These are phyloP conservation scores for Augochlorella aurata DNA, from an alignment of 2,888 invertebrate genomes.

Conservation along the genomic window DNA sequence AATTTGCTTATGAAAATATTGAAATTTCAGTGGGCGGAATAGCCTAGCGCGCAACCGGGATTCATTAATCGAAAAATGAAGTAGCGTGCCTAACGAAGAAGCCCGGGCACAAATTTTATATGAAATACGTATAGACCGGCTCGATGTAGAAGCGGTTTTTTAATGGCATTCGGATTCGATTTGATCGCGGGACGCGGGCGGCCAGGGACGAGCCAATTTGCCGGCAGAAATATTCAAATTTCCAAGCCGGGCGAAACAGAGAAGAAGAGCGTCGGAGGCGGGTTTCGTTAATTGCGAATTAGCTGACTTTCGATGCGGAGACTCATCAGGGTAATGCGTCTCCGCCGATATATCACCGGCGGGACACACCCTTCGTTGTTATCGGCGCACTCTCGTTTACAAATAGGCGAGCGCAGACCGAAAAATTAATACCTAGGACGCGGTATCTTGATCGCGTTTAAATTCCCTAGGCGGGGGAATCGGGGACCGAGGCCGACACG, in stretches of 20 bases:
- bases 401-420: conserved; percentile 37
- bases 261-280: neutral
- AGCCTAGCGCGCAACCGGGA: neutral
- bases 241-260: neutral
- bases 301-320: conserved; percentile 37
- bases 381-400: conserved; percentile 15
- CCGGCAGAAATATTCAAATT: conserved; percentile 13
- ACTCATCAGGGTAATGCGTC: conserved; percentile 61
- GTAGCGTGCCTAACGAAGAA: neutral
- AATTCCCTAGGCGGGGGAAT: neutral
- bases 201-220: neutral
- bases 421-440: conserved; percentile 29
- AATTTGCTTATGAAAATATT: conserved; percentile 1
- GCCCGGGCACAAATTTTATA: neutral
- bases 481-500: neutral
- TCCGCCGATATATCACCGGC: conserved; percentile 43
- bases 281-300: conserved; percentile 34
- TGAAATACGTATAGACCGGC: neutral
- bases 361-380: conserved; percentile 43
- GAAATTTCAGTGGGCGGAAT: neutral
- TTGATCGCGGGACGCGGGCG: neutral
- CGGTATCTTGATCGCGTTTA: conserved; percentile 35
- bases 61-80: neutral
- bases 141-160: neutral
- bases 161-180: neutral